phyloP scores from a whole-genome alignment of 2,888 invertebrate genomes.

The Lepetodrilus schrolli region DNA sequence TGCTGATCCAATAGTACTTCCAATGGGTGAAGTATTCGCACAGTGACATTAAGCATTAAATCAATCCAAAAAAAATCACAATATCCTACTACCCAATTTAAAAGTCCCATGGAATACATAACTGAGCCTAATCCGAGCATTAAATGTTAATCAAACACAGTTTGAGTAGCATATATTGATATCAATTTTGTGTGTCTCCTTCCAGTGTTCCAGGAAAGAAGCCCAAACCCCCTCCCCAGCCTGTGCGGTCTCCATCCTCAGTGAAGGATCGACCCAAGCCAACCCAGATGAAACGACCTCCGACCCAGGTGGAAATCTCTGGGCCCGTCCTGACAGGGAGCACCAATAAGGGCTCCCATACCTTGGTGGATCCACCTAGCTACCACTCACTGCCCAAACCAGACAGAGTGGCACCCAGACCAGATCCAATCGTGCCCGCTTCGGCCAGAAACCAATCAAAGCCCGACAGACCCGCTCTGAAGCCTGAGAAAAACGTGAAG shows the following conservation, averaged over 20 bases:
- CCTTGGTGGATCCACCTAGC: conserved; percentile 44
- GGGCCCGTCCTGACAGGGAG: conserved; percentile 50
- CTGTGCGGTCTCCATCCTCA: background rate
- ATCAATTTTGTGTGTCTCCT: background rate
- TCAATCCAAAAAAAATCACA: too few relatives aligned
- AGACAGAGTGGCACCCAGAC: background rate
- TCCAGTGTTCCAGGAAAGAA: conserved; percentile 26
- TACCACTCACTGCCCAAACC: conserved; percentile 2
- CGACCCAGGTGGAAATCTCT: conserved; percentile 44
- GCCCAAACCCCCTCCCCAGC: conserved; percentile 27
- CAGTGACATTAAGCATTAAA: too few relatives aligned
- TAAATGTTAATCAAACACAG: too few relatives aligned
- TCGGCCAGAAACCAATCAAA: background rate
- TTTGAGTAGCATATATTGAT: background rate
- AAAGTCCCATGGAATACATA: too few relatives aligned
- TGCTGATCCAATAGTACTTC: too few relatives aligned
- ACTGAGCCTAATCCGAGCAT: too few relatives aligned
- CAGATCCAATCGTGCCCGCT: conserved; percentile 8
- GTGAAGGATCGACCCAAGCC: background rate
- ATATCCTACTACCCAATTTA: too few relatives aligned
- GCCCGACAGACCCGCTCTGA: background rate
- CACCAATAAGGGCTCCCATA: conserved; percentile 47
- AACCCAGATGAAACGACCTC: conserved; percentile 24
- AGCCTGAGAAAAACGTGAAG: background rate
- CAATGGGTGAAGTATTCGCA: too few relatives aligned